Evolutionary conservation across 1,140 invertebrate species (phyloP), one percentile per base, ranked within the genome.

Genomic region (Prorops nasuta): DNA sequence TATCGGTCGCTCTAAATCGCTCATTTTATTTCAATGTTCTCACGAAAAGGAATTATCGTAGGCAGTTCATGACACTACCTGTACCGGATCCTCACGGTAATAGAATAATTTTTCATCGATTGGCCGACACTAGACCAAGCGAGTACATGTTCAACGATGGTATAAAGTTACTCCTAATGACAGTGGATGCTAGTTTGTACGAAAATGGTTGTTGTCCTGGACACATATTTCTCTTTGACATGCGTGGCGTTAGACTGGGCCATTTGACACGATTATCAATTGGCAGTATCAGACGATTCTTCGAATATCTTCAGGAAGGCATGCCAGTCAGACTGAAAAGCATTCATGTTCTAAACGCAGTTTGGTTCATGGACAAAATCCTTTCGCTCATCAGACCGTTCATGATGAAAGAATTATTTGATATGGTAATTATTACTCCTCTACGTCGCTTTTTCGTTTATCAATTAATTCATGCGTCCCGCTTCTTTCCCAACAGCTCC

Each of bases 91-190:
- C 69, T 18, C 75, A 84, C 17, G 83, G 83, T 9, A 82, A 83
- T 52, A 77, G 79, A 44, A 77, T 87, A 35, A 77, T 86, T 37
- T 84, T 80, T 66, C 82, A 86, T 60, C 81, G 84, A 3, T 64
- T 90, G 9, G 74, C 69, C 32, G 81, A 86, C 46, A 74, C 77
- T 15, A 80, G 85, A 34, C 70, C 84, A 3, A 80, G 82, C 21
- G 80, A 83, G 56, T 89, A 86, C 58, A 77, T 83, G 58, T 86
- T 87, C 59, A 79, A 82, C 31, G 84, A 87, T 49, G 77, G 79
- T 1, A 77, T 87, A 12, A 88, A 87, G 69, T 76, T 85, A 1
- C 83, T 88, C 64, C 81, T 84, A 54, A 88, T 88, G 83, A 69
- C 86, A 7, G 80, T 85, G 9, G 87, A 89, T 60, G 80, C 81